Evolutionary conservation across 2,888 invertebrate genomes (phyloP).

Genomic region (Monoplex corrugatus): DNA sequence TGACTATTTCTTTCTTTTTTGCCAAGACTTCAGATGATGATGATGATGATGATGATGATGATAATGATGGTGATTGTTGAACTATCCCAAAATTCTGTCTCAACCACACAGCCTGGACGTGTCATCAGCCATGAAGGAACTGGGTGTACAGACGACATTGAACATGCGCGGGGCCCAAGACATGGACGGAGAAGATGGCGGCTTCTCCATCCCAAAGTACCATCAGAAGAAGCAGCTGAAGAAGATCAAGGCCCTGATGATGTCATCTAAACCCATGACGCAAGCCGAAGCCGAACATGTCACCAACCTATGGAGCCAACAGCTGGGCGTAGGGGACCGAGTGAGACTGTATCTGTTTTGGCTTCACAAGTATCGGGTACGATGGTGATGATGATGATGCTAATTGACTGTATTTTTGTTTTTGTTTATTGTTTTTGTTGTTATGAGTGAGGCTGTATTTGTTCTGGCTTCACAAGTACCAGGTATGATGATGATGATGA

Average conservation of each 20-base stretch:
- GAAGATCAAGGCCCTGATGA: slow-evolving; percentile 21
- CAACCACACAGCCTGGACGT: background rate
- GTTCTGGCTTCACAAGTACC: too few species aligned
- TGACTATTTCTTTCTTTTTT: too few species aligned
- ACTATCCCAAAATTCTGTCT: too few species aligned
- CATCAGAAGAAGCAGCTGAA: slow-evolving; percentile 26
- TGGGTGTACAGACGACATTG: slow-evolving; percentile 15
- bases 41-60: too few species aligned
- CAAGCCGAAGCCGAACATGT: slow-evolving; percentile 61
- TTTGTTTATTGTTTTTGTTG: background rate
- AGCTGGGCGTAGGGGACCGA: slow-evolving; percentile 40
- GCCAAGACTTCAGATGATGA: too few species aligned
- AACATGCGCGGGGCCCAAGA: background rate
- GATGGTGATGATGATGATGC: too few species aligned
- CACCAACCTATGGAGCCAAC: slow-evolving; percentile 64
- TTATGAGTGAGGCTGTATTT: too few species aligned
- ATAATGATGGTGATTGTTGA: too few species aligned
- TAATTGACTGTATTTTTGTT: too few species aligned
- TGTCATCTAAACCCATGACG: slow-evolving; percentile 57
- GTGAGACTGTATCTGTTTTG: slow-evolving; percentile 52
- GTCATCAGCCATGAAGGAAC: slow-evolving; percentile 19
- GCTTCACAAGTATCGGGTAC: slow-evolving; percentile 7
- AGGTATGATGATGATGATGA: too few species aligned
- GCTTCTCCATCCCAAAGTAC: slow-evolving; percentile 24
- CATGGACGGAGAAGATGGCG: background rate